Evolutionary conservation across 2,888 invertebrate genomes (phyloP).

Genomic region (Asteroscopus sphinx): DNA sequence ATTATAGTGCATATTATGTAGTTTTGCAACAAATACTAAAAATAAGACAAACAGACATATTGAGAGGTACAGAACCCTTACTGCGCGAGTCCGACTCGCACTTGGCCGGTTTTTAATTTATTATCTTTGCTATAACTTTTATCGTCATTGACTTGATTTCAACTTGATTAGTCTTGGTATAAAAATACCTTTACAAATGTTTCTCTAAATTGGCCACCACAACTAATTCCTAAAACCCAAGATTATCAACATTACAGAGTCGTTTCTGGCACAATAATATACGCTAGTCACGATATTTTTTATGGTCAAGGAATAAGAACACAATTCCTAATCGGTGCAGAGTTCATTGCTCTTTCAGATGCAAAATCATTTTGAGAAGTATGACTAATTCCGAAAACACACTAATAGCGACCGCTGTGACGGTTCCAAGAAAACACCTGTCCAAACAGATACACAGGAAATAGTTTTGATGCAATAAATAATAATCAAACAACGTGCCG

Average conservation of each 20-base stretch:
- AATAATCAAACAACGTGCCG: slow-evolving; percentile 15
- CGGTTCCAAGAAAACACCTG: slow-evolving; percentile 67
- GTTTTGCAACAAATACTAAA: no score
- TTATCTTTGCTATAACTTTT: slow-evolving; percentile 4
- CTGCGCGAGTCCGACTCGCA: no score
- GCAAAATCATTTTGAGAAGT: slow-evolving; percentile 67
- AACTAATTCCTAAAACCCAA: slow-evolving; percentile 18
- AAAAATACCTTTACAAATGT: slow-evolving; percentile 5
- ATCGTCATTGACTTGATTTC: no score
- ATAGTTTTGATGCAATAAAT: slow-evolving; percentile 27
- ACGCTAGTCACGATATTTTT: slow-evolving; percentile 58
- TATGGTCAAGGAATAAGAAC: slow-evolving; percentile 48
- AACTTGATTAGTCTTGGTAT: slow-evolving; percentile 15
- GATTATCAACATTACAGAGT: slow-evolving; percentile 13
- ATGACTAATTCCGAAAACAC: slow-evolving; percentile 73
- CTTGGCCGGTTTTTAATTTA: no score
- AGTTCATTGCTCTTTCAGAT: slow-evolving; percentile 66
- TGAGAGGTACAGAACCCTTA: no score
- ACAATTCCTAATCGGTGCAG: slow-evolving; percentile 49
- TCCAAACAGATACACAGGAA: slow-evolving; percentile 57
- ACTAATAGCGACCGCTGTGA: slow-evolving; percentile 57
- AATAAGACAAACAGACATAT: no score
- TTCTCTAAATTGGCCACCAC: slow-evolving; percentile 8
- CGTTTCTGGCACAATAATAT: slow-evolving; percentile 33
- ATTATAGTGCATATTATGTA: no score